phyloP scores from a whole-genome alignment of 1,140 invertebrate species.

The Thaumatotibia leucotreta region DNA sequence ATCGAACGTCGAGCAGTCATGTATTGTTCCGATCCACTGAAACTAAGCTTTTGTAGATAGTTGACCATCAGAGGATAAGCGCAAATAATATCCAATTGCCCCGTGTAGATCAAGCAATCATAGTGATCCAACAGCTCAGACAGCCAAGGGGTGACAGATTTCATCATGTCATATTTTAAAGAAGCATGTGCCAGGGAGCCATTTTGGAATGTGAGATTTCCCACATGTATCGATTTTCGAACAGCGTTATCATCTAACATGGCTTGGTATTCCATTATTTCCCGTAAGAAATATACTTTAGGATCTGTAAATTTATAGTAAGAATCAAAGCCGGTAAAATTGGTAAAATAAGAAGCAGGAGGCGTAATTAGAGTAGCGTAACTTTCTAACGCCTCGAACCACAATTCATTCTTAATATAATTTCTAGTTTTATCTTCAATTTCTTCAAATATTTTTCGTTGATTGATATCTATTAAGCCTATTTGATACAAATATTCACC shows the following conservation, averaged over 20 bases:
- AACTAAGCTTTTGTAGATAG: conserved; percentile 83
- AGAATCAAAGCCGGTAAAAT: conserved; percentile 86
- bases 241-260: conserved; percentile 79
- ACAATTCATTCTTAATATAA: conserved; percentile 81
- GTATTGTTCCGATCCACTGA: conserved; percentile 81
- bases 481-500: conserved; percentile 89
- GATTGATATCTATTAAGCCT: conserved; percentile 85
- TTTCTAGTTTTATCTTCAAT: conserved; percentile 77
- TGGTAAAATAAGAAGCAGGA: conserved; percentile 83
- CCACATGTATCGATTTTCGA: conserved; percentile 88
- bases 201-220: conserved; percentile 83
- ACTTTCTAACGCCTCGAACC: conserved; percentile 80
- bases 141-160: conserved; percentile 87
- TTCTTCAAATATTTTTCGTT: conserved; percentile 78
- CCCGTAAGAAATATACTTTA: conserved; percentile 57
- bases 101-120: conserved; percentile 86
- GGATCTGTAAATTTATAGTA: conserved; percentile 87
- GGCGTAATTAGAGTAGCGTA: conserved; percentile 81
- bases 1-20: conserved; percentile 79
- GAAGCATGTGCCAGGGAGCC: conserved; percentile 80
- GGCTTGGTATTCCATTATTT: conserved; percentile 65
- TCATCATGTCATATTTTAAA: conserved; percentile 88
- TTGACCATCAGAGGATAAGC: conserved; percentile 87
- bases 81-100: conserved; percentile 91
- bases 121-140: conserved; percentile 82